These are phyloP conservation scores for Caenorhabditis sp. DNA, from an alignment of 2,888 invertebrate genomes.

Conservation along the genomic window DNA sequence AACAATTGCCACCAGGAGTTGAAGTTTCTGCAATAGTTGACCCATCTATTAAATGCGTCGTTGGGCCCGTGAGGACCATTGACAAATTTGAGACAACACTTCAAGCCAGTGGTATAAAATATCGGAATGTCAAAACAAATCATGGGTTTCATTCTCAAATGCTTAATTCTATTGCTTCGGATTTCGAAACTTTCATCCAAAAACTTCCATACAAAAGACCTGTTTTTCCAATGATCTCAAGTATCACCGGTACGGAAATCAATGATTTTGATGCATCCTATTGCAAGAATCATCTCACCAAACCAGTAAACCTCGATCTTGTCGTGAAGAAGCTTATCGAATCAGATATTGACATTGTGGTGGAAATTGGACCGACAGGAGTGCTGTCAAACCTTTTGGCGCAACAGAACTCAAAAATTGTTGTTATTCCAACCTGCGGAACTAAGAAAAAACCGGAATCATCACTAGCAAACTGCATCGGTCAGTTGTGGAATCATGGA, in stretches of 20 bases:
- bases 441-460: slow-evolving; percentile 51
- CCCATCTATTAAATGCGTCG: slow-evolving; percentile 60
- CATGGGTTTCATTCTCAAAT: slow-evolving; percentile 78
- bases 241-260: slow-evolving; percentile 69
- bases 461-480: slow-evolving; percentile 59
- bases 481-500: slow-evolving; percentile 68
- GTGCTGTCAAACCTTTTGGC: slow-evolving; percentile 69
- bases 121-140: slow-evolving; percentile 68
- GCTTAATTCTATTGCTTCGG: slow-evolving; percentile 67
- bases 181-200: slow-evolving; percentile 56
- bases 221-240: slow-evolving; percentile 72
- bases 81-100: slow-evolving; percentile 42
- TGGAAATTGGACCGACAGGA: slow-evolving; percentile 80
- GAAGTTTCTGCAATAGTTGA: slow-evolving; percentile 74
- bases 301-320: slow-evolving; percentile 72
- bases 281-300: slow-evolving; percentile 69
- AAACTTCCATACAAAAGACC: slow-evolving; percentile 19
- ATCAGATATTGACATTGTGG: slow-evolving; percentile 60
- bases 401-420: slow-evolving; percentile 47
- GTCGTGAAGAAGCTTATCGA: slow-evolving; percentile 63
- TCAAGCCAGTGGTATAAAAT: slow-evolving; percentile 30
- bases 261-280: slow-evolving; percentile 59
- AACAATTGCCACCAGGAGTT: slow-evolving; percentile 62
- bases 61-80: slow-evolving; percentile 59
- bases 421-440: slow-evolving; percentile 63